phyloP scores from a whole-genome alignment of 2,888 invertebrate genomes.

The Lymantria dispar region DNA sequence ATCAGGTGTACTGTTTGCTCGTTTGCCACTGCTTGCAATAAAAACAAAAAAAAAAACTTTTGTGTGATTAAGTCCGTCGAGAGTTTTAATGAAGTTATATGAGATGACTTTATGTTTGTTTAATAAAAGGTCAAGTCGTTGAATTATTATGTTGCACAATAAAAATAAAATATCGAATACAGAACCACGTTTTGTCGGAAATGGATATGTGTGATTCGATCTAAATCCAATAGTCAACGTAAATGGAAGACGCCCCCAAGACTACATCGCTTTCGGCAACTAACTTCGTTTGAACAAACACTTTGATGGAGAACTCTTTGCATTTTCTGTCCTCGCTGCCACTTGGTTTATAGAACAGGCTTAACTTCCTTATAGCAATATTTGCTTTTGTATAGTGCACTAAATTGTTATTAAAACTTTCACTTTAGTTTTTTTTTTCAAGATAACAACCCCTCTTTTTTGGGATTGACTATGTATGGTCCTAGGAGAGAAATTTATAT shows the following conservation, averaged over 20 bases:
- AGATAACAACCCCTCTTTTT: too few relatives aligned
- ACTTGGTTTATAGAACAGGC: constrained; percentile 45
- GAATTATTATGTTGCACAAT: constrained; percentile 8
- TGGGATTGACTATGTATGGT: too few relatives aligned
- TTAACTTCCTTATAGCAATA: constrained; percentile 37
- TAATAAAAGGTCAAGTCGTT: background rate
- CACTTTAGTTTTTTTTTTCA: too few relatives aligned
- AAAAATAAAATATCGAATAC: constrained; percentile 25
- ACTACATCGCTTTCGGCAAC: constrained; percentile 50
- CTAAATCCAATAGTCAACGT: constrained; percentile 56
- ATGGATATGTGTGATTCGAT: constrained; percentile 49
- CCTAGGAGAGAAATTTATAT: too few relatives aligned
- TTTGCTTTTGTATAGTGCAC: constrained; percentile 14
- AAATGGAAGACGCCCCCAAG: constrained; percentile 50
- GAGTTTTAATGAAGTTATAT: too few relatives aligned
- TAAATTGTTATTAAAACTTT: too few relatives aligned
- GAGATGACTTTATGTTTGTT: too few relatives aligned
- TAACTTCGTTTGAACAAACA: constrained; percentile 63
- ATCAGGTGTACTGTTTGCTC: too few relatives aligned
- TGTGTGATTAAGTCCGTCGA: too few relatives aligned
- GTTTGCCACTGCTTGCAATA: too few relatives aligned
- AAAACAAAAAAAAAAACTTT: too few relatives aligned
- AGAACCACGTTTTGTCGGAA: constrained; percentile 20
- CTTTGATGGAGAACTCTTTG: constrained; percentile 52
- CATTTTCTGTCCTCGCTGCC: constrained; percentile 52